Evolutionary conservation across 2,113 vertebrate species (phyloP).

Genomic region (Urocitellus parryii): DNA sequence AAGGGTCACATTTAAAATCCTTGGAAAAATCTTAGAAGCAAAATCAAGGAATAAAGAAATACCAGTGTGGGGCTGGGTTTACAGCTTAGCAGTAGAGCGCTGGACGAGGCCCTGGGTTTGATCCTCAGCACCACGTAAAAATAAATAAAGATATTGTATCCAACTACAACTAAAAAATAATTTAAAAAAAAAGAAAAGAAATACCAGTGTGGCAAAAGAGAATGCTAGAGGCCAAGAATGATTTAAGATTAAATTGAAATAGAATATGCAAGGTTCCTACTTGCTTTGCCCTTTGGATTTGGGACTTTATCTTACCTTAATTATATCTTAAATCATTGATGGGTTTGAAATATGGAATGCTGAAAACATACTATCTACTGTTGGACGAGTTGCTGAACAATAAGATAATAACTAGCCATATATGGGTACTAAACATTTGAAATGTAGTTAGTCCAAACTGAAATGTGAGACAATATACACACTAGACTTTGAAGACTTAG

Average conservation of each 20-base stretch:
- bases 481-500: background rate
- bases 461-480: background rate
- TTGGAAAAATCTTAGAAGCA: background rate
- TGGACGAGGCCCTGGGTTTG: no score
- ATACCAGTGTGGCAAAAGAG: background rate
- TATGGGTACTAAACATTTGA: background rate
- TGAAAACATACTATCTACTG: background rate
- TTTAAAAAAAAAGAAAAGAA: background rate
- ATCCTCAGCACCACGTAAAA: no score
- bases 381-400: background rate
- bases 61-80: background rate
- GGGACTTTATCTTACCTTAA: background rate
- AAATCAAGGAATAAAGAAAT: background rate
- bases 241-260: background rate
- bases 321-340: background rate
- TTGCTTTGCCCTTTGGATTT: background rate
- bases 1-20: background rate
- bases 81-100: no score
- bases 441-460: background rate
- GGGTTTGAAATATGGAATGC: background rate
- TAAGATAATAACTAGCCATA: background rate
- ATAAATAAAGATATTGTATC: no score
- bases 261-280: background rate
- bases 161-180: no score
- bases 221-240: background rate